phyloP scores from a whole-genome alignment of 2,888 invertebrate genomes.

The Drosophila melanosoma region DNA sequence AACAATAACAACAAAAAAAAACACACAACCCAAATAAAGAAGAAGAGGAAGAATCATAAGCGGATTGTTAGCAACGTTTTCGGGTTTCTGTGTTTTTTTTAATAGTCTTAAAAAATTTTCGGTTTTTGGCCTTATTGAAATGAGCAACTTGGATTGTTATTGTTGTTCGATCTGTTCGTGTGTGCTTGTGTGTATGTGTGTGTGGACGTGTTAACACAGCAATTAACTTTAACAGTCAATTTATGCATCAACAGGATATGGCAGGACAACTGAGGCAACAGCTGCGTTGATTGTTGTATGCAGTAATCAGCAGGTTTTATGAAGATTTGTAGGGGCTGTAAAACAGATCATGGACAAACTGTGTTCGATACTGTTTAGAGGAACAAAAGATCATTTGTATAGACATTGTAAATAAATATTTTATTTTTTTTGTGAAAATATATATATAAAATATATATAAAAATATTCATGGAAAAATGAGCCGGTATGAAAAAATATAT shows the following conservation, averaged over 20 bases:
- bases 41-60: constrained; percentile 42
- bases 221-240: constrained; percentile 75
- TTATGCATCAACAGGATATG: constrained; percentile 68
- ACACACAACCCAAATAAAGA: constrained; percentile 22
- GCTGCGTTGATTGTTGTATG: constrained; percentile 15
- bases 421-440: not conserved
- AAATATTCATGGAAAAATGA: not conserved
- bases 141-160: constrained; percentile 57
- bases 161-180: constrained; percentile 6
- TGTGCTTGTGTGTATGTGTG: constrained; percentile 31
- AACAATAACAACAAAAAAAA: constrained; percentile 35
- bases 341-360: constrained; percentile 27
- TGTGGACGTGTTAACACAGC: constrained; percentile 73
- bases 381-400: constrained; percentile 26
- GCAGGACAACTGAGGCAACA: constrained; percentile 39
- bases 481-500: not conserved
- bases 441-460: no score
- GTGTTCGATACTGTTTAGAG: constrained; percentile 6
- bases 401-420: not conserved
- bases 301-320: constrained; percentile 42
- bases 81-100: constrained; percentile 36
- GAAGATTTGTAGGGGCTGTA: constrained; percentile 21
- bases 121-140: constrained; percentile 70
- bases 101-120: constrained; percentile 69
- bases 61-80: constrained; percentile 64